These are phyloP conservation scores for Euleptes europaea DNA, from an alignment of 2,113 vertebrate species.

Conservation along the genomic window DNA sequence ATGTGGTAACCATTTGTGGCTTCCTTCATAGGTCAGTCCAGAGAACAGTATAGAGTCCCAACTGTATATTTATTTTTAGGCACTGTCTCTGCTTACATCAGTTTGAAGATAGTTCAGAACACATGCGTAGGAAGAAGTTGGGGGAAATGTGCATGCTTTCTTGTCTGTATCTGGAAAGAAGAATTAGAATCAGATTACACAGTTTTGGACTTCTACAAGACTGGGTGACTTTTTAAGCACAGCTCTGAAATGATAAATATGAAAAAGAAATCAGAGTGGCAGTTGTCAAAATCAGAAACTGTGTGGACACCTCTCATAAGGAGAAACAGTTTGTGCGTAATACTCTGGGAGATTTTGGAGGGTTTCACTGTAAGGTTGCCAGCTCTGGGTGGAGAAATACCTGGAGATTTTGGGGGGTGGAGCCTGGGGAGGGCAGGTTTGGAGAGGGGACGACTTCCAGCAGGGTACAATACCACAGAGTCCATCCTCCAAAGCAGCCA, in stretches of 20 bases:
- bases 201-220: not conserved
- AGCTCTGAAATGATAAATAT: not conserved
- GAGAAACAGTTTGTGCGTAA: not conserved
- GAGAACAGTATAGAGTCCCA: not conserved
- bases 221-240: not conserved
- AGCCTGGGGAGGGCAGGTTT: too few species aligned
- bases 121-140: not conserved
- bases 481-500: too few species aligned
- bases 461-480: too few species aligned
- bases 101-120: not conserved
- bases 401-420: too few species aligned
- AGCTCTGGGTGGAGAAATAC: too few species aligned
- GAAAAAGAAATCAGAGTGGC: not conserved
- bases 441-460: too few species aligned
- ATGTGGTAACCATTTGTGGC: not conserved
- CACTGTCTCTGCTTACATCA: not conserved
- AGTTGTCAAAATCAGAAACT: not conserved
- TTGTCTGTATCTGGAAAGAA: conserved; percentile 21
- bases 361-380: too few species aligned
- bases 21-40: not conserved
- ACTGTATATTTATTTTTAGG: not conserved
- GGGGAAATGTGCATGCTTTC: not conserved
- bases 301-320: not conserved
- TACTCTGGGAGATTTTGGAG: too few species aligned
- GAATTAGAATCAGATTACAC: not conserved